Base-by-base conservation (phyloP, 23 tunicate species). In the Oikopleura dioica region DNA sequence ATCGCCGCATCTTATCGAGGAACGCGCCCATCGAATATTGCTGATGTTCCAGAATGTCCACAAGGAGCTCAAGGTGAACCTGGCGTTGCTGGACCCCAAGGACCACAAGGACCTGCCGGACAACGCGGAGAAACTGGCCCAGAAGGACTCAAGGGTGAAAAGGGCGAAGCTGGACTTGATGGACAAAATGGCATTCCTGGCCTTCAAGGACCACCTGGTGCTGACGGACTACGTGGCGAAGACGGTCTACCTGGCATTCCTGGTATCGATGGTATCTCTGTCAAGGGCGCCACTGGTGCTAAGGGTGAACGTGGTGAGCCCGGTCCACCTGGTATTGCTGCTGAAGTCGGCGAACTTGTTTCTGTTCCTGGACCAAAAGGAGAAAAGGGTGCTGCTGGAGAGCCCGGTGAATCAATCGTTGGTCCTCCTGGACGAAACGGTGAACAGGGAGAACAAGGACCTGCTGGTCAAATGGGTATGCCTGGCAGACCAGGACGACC, bases 331-430 rank as follows among this genome's bases (percentile, higher is more conserved):
- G 55, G 55, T 16, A 44, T 44, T 44, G 9, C 55, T 9, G 55
- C 16, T 44, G 55, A 44, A 44, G 55, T 16, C 16, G 55, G 55
- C 9, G 55, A 44, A 44, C 9, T 16, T 44, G 55, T 44, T 9
- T 44, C 55, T 44, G 16, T 44, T 44, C 55, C 55, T 16, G 72
- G 72, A 16, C 33, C 72, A 12, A 23, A 28, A 16, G 72, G 72
- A 16, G 33, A 63, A 63, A 63, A 63, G 33, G 72, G n/a, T n/a
- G n/a, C n/a, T n/a, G n/a, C n/a, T n/a, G n/a, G 72, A 63, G 72
- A 63, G 2, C 33, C 32, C 29, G 72, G 72, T 63, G 72, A 24
- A 21, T 5, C 30, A 2, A 31, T 23, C 2, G 33, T 63, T 28
- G 72, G 72, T 28, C 30, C 26, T 16, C 72, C 16, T 12, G 72